Base-by-base conservation (phyloP, 1,140 invertebrate genomes). In the Glossosoma conforme region DNA sequence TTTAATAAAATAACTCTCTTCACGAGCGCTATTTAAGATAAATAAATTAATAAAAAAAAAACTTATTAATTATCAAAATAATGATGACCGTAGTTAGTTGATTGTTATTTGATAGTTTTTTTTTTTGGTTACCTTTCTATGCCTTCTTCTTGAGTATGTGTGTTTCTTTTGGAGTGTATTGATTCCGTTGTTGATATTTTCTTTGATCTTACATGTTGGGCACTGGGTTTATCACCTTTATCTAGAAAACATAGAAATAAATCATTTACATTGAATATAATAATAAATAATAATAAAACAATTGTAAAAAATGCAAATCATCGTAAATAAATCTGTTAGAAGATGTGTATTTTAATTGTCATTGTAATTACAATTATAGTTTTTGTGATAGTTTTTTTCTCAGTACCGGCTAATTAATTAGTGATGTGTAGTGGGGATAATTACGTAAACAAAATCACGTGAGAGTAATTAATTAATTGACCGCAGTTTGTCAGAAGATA, bases 101-200 rank as follows among this genome's bases (percentile, higher is more conserved):
- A n/a, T n/a, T n/a, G n/a, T n/a, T n/a, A n/a, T n/a, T n/a, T n/a
- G n/a, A n/a, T n/a, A n/a, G n/a, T n/a, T n/a, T n/a, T n/a, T n/a
- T n/a, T n/a, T n/a, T n/a, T n/a, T n/a, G n/a, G n/a, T 41, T 42
- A 58, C 55, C 42, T 58, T 50, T 50, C 46, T 17, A 58, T 30
- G 2, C 41, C 20, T 18, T 53, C 47, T 19, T 54, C 48, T 4
- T 8, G 4, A 10, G 22, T 44, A 20, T 19, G 21, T 20, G 20
- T 42, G 9, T 51, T 18, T 54, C 52, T 54, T 36, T 51, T 58
- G 6, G 56, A 58, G 40, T 54, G 25, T 8, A 54, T 18, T 6
- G 56, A 58, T 33, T 58, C 56, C 25, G 56, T 54, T 18, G 48
- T 54, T 1, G 56, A 58, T 18, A 58, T 22, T 32, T 49, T 54